These are phyloP conservation scores for Mionectes macconnelli DNA, from an alignment of 2,113 vertebrate species.

Conservation along the genomic window DNA sequence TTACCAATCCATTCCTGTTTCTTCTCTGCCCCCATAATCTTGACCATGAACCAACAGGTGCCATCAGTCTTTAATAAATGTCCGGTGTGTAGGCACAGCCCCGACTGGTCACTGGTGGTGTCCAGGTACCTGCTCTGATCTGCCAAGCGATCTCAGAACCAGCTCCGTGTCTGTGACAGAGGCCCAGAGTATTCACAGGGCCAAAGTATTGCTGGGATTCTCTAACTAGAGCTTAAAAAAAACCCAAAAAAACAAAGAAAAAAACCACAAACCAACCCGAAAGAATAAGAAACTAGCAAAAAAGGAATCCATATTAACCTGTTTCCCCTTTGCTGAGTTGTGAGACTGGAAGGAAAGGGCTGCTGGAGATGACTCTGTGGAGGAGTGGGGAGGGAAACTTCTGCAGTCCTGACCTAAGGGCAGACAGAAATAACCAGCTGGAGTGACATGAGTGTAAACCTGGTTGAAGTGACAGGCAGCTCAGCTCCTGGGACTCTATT, in stretches of 20 bases:
- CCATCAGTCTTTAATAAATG: not conserved
- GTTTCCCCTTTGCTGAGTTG: not conserved
- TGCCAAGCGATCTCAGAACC: not conserved
- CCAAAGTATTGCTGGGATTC: not conserved
- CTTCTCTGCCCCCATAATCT: not conserved
- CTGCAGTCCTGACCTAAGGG: not conserved
- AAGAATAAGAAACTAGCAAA: not conserved
- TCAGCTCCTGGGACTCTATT: constrained; percentile 40
- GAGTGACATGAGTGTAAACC: constrained; percentile 3
- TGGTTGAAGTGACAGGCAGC: constrained; percentile 28
- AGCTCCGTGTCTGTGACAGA: not conserved
- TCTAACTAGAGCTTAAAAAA: not conserved
- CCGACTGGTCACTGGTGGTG: not conserved
- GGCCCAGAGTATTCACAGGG: not conserved
- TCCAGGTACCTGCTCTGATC: not conserved
- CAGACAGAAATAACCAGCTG: not conserved
- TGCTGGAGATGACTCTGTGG: not conserved
- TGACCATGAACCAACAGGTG: not conserved
- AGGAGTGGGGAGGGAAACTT: not conserved
- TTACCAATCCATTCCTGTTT: not conserved
- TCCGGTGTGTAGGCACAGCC: not conserved
- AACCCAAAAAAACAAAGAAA: not conserved
- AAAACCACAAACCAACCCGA: not conserved
- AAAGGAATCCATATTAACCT: not conserved
- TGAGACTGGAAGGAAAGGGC: not conserved